phyloP scores from a whole-genome alignment of 2,888 invertebrate species.

The Scaptomyza polygonia region DNA sequence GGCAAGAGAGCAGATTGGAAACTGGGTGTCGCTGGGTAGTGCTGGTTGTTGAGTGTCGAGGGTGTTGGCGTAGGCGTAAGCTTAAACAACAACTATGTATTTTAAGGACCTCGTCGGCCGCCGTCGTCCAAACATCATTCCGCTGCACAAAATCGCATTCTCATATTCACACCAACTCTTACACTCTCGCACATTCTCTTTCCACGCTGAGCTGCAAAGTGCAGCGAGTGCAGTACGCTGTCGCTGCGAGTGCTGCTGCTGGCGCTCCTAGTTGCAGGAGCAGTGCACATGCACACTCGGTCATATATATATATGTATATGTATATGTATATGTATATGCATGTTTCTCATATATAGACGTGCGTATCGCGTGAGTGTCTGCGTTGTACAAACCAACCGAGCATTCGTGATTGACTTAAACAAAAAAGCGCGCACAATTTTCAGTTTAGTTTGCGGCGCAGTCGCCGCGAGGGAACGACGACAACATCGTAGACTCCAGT shows the following conservation, averaged over 20 bases:
- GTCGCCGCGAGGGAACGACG: constrained; percentile 76
- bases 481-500: constrained; percentile 40
- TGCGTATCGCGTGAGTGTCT: constrained; percentile 12
- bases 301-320: constrained; percentile 11
- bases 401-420: constrained; percentile 80
- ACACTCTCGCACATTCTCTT: constrained; percentile 5
- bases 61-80: constrained; percentile 34
- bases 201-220: constrained; percentile 59
- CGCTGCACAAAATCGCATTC: constrained; percentile 42
- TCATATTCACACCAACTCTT: constrained; percentile 18
- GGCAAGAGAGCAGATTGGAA: constrained; percentile 16
- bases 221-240: constrained; percentile 63
- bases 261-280: constrained; percentile 21
- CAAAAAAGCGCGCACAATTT: constrained; percentile 77
- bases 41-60: constrained; percentile 10
- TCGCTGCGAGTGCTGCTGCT: constrained; percentile 8
- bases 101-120: constrained; percentile 46
- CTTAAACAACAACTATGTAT: constrained; percentile 36
- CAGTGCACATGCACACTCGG: constrained; percentile 29
- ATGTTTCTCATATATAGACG: constrained; percentile 1
- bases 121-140: constrained; percentile 41
- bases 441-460: constrained; percentile 79
- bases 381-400: constrained; percentile 56
- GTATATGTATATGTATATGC: neutral
- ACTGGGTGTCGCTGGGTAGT: constrained; percentile 5